Conservation (phyloP, 1,140 invertebrate genomes). For the Sarcophaga bullata region DNA sequence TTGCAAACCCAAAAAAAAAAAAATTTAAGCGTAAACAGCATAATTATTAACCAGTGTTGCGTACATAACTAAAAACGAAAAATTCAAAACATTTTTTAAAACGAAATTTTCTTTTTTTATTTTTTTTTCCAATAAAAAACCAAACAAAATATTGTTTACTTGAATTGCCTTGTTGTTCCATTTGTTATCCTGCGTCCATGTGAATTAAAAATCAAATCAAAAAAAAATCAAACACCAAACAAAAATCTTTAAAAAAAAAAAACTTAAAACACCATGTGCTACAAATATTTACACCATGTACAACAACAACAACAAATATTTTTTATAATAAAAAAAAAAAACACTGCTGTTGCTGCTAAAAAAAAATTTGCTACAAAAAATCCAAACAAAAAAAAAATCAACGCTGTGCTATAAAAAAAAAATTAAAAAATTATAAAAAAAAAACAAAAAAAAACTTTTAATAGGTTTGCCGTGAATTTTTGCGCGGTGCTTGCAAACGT, state of each 20-base stretch:
- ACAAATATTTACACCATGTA: slow-evolving; percentile 37
- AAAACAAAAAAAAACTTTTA: slow-evolving; percentile 42
- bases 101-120: slow-evolving; percentile 29
- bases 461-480: slow-evolving; percentile 98
- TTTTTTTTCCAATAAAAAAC: slow-evolving; percentile 18
- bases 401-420: slow-evolving; percentile 21
- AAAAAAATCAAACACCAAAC: slow-evolving; percentile 20
- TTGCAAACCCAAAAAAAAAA: slow-evolving; percentile 17
- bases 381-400: slow-evolving; percentile 45
- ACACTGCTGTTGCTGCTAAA: slow-evolving; percentile 44
- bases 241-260: slow-evolving; percentile 45
- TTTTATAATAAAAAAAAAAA: neutral
- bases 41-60: slow-evolving; percentile 31
- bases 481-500: slow-evolving; percentile 96
- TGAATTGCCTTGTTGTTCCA: slow-evolving; percentile 38
- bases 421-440: slow-evolving; percentile 43
- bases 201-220: slow-evolving; percentile 46
- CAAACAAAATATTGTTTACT: slow-evolving; percentile 29
- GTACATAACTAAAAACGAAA: neutral
- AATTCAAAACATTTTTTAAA: slow-evolving; percentile 1
- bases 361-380: slow-evolving; percentile 45
- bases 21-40: neutral
- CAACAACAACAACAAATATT: slow-evolving; percentile 37
- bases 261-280: slow-evolving; percentile 7
- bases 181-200: slow-evolving; percentile 39